These are phyloP conservation scores for Lepidurus packardi DNA, from an alignment of 1,140 invertebrate genomes.

Conservation along the genomic window DNA sequence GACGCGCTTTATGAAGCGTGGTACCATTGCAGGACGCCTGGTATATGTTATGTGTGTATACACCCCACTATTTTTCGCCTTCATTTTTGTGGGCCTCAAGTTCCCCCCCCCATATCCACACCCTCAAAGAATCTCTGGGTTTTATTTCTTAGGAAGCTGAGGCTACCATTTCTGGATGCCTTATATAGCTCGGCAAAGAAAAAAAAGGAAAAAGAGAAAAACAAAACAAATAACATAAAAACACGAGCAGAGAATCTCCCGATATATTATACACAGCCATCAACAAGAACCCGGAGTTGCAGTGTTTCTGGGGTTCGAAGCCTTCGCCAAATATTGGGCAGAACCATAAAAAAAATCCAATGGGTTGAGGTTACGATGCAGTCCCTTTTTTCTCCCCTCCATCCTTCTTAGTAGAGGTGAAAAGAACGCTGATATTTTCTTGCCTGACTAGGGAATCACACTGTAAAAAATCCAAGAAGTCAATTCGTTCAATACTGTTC, in stretches of 20 bases:
- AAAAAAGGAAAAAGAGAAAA: neutral
- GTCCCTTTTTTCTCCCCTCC: neutral
- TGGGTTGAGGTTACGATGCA: neutral
- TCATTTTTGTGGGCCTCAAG: neutral
- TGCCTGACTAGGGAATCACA: neutral
- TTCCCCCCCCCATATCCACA: neutral
- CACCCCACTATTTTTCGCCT: conserved; percentile 10
- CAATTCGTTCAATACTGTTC: too few species aligned
- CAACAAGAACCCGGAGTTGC: neutral
- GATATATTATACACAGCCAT: conserved; percentile 14
- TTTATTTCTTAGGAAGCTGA: conserved; percentile 4
- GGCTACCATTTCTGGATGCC: neutral
- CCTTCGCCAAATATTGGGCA: conserved; percentile 11
- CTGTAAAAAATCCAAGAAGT: neutral
- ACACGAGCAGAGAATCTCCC: neutral
- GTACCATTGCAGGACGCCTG: conserved; percentile 17
- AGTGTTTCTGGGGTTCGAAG: neutral
- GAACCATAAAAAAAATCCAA: neutral
- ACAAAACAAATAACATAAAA: neutral
- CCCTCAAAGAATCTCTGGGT: neutral
- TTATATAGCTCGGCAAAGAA: neutral
- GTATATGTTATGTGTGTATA: conserved; percentile 16
- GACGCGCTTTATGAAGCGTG: conserved; percentile 11
- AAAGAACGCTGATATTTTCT: neutral
- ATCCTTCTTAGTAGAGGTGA: neutral